phyloP scores from a whole-genome alignment of 2,113 vertebrate genomes.

The Equus quagga region DNA sequence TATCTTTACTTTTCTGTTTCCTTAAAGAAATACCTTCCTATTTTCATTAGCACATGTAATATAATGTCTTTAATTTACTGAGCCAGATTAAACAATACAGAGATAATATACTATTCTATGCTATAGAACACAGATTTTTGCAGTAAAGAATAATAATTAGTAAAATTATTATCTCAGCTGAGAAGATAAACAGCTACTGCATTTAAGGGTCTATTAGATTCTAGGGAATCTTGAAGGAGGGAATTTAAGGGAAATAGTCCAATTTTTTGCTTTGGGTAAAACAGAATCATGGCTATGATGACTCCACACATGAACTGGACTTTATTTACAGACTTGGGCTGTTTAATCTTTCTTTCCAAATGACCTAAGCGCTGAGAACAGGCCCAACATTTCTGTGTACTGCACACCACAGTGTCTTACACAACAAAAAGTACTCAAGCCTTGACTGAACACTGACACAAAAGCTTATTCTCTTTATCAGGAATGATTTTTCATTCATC shows the following conservation, averaged over 20 bases:
- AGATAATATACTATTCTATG: background rate
- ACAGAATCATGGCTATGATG: background rate
- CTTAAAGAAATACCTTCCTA: background rate
- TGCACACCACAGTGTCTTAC: background rate
- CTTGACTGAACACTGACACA: background rate
- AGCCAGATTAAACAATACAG: background rate
- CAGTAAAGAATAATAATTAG: background rate
- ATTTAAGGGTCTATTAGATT: background rate
- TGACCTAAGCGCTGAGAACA: background rate
- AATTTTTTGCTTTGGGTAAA: conserved; percentile 24
- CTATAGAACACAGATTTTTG: background rate
- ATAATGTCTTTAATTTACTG: conserved; percentile 30
- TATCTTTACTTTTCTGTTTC: background rate
- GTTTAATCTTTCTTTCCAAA: conserved; percentile 37
- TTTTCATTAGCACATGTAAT: conserved; percentile 10
- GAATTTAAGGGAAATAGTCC: background rate
- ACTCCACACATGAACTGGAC: background rate
- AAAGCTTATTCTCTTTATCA: conserved; percentile 9
- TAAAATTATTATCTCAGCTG: conserved; percentile 17
- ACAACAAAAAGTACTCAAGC: background rate
- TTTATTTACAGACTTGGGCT: background rate
- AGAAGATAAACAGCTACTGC: background rate
- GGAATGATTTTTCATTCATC: conserved; percentile 2
- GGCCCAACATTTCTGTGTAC: background rate
- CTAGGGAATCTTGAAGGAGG: background rate